These are phyloP conservation scores for Clarias batrachus DNA, from an alignment of 2,113 vertebrate species.

Conservation along the genomic window DNA sequence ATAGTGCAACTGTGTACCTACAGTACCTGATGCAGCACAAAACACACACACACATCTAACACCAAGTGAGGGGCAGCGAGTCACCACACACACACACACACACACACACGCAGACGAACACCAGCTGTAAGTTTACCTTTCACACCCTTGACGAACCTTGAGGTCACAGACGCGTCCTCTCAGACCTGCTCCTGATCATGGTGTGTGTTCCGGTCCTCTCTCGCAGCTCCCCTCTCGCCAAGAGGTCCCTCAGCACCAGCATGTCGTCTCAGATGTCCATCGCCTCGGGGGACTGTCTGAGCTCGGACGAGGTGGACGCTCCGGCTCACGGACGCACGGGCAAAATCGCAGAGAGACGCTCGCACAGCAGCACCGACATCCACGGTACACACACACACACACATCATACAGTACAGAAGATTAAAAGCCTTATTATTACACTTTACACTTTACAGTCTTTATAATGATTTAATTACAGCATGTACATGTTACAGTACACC, in stretches of 20 bases:
- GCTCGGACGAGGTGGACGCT: slow-evolving; percentile 79
- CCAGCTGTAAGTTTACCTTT: not conserved
- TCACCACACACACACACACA: not conserved
- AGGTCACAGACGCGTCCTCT: not conserved
- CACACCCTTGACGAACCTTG: not conserved
- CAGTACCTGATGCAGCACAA: not conserved
- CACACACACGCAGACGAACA: not conserved
- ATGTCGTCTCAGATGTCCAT: slow-evolving; percentile 77
- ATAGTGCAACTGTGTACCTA: too few relatives aligned
- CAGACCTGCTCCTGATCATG: not conserved
- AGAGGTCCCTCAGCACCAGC: slow-evolving; percentile 71
- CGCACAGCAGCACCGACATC: slow-evolving; percentile 81
- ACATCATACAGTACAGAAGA: not conserved
- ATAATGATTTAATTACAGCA: not conserved
- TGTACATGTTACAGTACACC: not conserved
- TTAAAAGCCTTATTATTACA: not conserved
- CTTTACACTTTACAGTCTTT: not conserved
- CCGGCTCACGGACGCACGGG: slow-evolving; percentile 68
- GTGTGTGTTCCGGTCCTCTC: slow-evolving; percentile 44
- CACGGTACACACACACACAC: slow-evolving; percentile 74
- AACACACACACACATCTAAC: not conserved
- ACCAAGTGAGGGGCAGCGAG: too few relatives aligned
- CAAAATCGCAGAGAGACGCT: slow-evolving; percentile 83
- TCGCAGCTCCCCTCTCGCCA: slow-evolving; percentile 74
- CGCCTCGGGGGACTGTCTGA: slow-evolving; percentile 77